Percentiles rank a stretch among this genome's conserved stretches.
phyloP scores from a whole-genome alignment of 1,140 invertebrate genomes.

The Liolophura sinensis region DNA sequence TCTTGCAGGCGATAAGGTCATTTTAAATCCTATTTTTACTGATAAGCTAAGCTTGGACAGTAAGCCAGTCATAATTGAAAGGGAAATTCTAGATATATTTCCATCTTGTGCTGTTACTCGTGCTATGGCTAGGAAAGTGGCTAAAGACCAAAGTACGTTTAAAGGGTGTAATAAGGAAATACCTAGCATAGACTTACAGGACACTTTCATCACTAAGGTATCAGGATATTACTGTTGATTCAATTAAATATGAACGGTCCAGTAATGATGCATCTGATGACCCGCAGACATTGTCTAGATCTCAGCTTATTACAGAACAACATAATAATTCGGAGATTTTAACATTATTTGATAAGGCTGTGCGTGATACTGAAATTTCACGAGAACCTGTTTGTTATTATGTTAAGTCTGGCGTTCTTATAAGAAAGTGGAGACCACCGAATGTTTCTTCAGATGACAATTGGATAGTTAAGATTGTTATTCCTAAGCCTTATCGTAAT shows the following conservation, averaged over 20 bases:
- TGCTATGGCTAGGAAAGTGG: constrained; percentile 3
- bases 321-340: not conserved
- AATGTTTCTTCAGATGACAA: constrained; percentile 1
- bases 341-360: not conserved
- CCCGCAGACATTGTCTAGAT: not conserved
- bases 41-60: not conserved
- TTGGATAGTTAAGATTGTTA: constrained; percentile 13
- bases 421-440: constrained; percentile 6
- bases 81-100: not conserved
- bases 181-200: not conserved
- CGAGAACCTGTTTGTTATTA: not conserved
- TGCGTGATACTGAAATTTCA: not conserved
- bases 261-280: too few relatives aligned
- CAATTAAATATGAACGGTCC: too few relatives aligned
- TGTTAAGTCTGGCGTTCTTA: constrained; percentile 1
- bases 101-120: constrained; percentile 12
- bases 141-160: not conserved
- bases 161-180: not conserved
- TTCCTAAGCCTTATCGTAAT: constrained; percentile 8
- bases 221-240: too few relatives aligned
- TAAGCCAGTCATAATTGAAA: not conserved
- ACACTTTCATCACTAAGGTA: not conserved
- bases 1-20: constrained; percentile 5
- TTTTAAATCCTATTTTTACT: not conserved
- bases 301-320: constrained; percentile 3